Evolutionary conservation across 2,797 vertebrate genomes (phyloP).

Genomic region (Gymnoscopelus braueri): DNA sequence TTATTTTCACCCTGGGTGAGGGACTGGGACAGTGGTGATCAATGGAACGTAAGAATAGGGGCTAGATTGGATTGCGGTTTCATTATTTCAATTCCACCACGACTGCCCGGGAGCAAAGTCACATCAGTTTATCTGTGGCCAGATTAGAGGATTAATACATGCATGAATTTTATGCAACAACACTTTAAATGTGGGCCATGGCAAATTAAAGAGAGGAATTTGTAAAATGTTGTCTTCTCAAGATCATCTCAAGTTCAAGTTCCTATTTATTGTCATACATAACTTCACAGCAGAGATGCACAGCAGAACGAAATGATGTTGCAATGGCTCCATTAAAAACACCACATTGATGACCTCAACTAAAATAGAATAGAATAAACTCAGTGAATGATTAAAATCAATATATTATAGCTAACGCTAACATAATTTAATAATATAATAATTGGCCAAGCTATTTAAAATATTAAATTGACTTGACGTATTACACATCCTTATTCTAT

Average conservation of each 20-base stretch:
- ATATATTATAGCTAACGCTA: too few relatives aligned
- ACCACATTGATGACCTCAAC: too few relatives aligned
- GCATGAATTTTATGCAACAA: constrained; percentile 57
- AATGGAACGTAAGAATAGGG: constrained; percentile 57
- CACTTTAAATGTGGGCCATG: constrained; percentile 44
- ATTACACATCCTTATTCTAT: too few relatives aligned
- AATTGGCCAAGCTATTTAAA: too few relatives aligned
- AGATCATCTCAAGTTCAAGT: background rate
- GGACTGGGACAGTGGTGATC: constrained; percentile 49
- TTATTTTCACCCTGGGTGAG: constrained; percentile 53
- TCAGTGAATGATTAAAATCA: too few relatives aligned
- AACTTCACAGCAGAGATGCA: too few relatives aligned
- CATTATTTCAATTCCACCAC: constrained; percentile 66
- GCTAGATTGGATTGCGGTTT: constrained; percentile 49
- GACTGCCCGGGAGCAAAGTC: constrained; percentile 49
- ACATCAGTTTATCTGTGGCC: constrained; percentile 47
- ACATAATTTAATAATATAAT: too few relatives aligned
- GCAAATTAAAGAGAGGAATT: constrained; percentile 23
- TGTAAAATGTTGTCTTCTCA: constrained; percentile 10
- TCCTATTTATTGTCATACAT: too few relatives aligned
- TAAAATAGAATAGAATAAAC: too few relatives aligned
- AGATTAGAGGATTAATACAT: constrained; percentile 55
- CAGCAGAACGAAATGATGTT: too few relatives aligned
- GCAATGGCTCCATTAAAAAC: too few relatives aligned
- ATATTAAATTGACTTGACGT: too few relatives aligned